phyloP scores from a whole-genome alignment of 1,140 invertebrate genomes.

The Conus ventricosus region DNA sequence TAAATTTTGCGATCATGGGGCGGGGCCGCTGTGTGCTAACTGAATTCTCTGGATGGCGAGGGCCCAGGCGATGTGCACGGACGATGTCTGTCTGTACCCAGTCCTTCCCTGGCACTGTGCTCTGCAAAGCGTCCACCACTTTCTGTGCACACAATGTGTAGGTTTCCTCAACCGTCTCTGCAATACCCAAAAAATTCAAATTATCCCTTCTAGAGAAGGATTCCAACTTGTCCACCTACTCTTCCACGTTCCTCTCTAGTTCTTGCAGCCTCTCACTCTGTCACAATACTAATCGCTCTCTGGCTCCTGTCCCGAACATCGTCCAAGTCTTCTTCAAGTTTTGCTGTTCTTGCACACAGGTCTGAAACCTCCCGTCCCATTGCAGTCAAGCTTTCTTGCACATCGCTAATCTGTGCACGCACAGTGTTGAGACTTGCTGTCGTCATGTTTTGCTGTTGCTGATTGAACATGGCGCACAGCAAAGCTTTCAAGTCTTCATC shows the following conservation, averaged over 20 bases:
- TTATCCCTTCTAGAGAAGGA: background rate
- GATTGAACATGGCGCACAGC: background rate
- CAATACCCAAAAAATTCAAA: background rate
- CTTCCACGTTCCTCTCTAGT: background rate
- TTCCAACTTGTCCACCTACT: background rate
- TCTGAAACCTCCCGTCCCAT: background rate
- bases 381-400: background rate
- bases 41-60: background rate
- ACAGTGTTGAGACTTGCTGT: background rate
- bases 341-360: background rate
- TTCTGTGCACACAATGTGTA: background rate
- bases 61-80: background rate
- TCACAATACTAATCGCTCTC: background rate
- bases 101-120: background rate
- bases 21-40: background rate
- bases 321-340: background rate
- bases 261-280: background rate
- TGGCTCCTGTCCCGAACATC: background rate
- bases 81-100: slow-evolving; percentile 1
- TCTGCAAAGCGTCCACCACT: slow-evolving; percentile 1
- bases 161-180: background rate
- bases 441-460: background rate
- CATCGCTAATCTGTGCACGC: background rate
- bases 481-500: background rate
- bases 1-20: background rate